Evolutionary conservation across 2,113 vertebrate species (phyloP), one percentile per base, ranked within the genome.

Genomic region (Blennius ocellaris): DNA sequence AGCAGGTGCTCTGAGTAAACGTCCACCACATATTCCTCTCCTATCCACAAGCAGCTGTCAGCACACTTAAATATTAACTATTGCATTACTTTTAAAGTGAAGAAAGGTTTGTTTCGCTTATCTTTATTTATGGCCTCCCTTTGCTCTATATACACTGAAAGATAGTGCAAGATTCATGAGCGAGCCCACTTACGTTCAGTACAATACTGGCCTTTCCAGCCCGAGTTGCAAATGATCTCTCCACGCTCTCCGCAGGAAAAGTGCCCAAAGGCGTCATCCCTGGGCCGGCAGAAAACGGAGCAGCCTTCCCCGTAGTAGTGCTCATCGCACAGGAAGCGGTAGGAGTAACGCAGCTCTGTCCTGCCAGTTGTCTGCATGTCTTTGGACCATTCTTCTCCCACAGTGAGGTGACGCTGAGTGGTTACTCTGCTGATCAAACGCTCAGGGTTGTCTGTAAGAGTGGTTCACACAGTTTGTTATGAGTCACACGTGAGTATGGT

Each of bases 231-330:
- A 81, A 96, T 93, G 70, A 99, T 99, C 81, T 98, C 97, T 0
- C 98, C 98, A 5, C 96, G 95, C 70, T 99, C 97, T 65, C 97
- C 97, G 0, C 98, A 99, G 68, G 95, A 97, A 92, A 99, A 99
- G 90, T 99, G 98, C 30, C 98, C 98, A 1, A 99, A 99, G 38
- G 97, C 95, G 7, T 99, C 97, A 0, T 99, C 97, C 11, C 97
- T 83, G 11, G 98, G 97, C 0, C 98, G 96, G 78, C 98, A 99
- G 90, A 99, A 98, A 60, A 98, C 97, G 0, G 98, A 99, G 90
- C 98, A 99, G 16, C 98, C 97, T 2, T 99, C 97, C 9, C 98
- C 98, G 0, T 98, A 99, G 90, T 99, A 99, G 72, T 99, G 95
- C 80, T 99, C 98, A 0, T 99, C 98, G 0, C 98, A 99, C 49